A percentile compares a stretch with the other conserved stretches of the same genome.
These are phyloP conservation scores for Tor tambroides DNA, from an alignment of 2,113 vertebrate species.

Conservation along the genomic window DNA sequence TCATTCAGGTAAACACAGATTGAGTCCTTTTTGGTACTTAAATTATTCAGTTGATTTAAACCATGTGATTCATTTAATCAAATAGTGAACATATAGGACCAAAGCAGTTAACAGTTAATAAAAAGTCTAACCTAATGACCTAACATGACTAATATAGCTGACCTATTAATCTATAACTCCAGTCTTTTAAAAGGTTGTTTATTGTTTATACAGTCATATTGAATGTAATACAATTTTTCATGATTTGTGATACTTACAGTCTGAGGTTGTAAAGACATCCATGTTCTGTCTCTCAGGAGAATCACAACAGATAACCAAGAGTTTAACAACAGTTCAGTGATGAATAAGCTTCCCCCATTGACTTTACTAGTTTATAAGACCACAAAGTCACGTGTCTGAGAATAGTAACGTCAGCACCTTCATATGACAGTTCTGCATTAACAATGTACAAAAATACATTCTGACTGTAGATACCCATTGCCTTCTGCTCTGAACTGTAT, in stretches of 20 bases:
- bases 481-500: not conserved
- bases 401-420: not conserved
- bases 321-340: not conserved
- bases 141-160: not conserved
- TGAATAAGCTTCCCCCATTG: not conserved
- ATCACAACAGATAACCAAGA: not conserved
- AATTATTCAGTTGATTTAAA: not conserved
- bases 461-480: not conserved
- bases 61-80: not conserved
- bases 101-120: not conserved
- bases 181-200: not conserved
- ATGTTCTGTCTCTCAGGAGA: not conserved
- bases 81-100: not conserved
- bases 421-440: not conserved
- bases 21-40: not conserved
- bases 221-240: not conserved
- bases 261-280: not conserved
- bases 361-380: conserved; percentile 11
- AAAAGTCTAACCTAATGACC: not conserved
- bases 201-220: not conserved
- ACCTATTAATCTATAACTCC: too few relatives aligned
- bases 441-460: not conserved
- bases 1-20: not conserved
- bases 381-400: conserved; percentile 27
- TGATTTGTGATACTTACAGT: conserved; percentile 11